Evolutionary conservation across 2,113 vertebrate genomes (phyloP), one percentile per base, ranked within the genome.

Genomic region (Drymodes brunneopygia): DNA sequence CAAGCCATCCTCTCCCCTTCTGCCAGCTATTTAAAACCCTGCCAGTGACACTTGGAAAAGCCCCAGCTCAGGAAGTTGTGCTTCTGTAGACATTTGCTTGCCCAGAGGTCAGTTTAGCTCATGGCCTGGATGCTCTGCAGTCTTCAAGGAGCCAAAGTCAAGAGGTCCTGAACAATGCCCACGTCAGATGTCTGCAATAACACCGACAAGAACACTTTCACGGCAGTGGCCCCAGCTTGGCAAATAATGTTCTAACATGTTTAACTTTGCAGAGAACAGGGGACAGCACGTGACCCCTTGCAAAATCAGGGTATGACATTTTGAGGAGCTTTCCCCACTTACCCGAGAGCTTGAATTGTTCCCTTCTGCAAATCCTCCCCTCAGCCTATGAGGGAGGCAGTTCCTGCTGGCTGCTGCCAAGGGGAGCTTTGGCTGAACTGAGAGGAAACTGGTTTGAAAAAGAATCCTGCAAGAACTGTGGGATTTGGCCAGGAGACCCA

Each of bases 401-500:
- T 10, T 82, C 67, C 87, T 81, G 69, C 72, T 75, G 42, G 44
- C 14, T 40, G 65, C 62, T 92, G 93, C 91, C 90, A 95, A 96
- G 56, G 51, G 44, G 45, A 92, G 79, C 54, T 91, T 29, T 24
- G 4, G 91, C 62, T 85, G 93, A 92, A 94, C 4, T n/a, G 81
- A 72, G 87, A 81, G 88, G 83, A 73, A 94, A 81, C 54, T 66
- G 71, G 71, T 62, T 60, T 82, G 75, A 73, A 58, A 82, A 92
- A 74, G 78, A 92, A 86, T 35, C 81, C 74, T 74, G 47, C 87
- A 50, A 72, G 66, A 50, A 35, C 80, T 53, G 54, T 81, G 92
- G 72, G 85, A 57, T 79, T 86, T 93, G 94, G 80, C 92, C 81
- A 64, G 78, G 15, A 93, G 73, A 84, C 64, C 64, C 66, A 89